A percentile compares a stretch with the other conserved stretches of the same genome.
Evolutionary conservation across 2,888 invertebrate genomes (phyloP).

Genomic region (Pheosia tremula): DNA sequence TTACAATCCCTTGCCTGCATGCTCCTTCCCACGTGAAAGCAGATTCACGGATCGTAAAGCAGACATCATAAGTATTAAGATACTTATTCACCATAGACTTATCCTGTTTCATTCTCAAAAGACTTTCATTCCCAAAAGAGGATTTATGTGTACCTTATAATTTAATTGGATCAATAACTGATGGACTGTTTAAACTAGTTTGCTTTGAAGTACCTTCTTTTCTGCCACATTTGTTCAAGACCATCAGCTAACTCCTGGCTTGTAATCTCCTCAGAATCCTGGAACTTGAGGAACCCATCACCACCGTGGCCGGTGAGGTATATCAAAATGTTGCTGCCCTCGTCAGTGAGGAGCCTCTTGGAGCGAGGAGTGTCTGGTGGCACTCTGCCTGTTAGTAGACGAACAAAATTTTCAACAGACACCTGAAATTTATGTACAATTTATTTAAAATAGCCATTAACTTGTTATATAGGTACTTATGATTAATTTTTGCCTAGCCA

Average conservation of each 20-base stretch:
- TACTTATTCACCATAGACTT: too few species aligned
- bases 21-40: too few species aligned
- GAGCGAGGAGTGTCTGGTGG: conserved; percentile 97
- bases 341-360: conserved; percentile 97
- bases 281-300: conserved; percentile 99
- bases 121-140: too few species aligned
- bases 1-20: too few species aligned
- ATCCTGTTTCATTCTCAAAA: too few species aligned
- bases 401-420: conserved; percentile 99
- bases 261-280: conserved; percentile 99
- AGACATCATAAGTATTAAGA: too few species aligned
- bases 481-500: too few species aligned
- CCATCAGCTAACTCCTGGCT: conserved; percentile 99
- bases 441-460: neutral
- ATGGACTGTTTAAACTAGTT: too few species aligned
- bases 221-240: conserved; percentile 99
- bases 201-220: conserved; percentile 86
- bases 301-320: conserved; percentile 99
- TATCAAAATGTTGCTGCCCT: conserved; percentile 97
- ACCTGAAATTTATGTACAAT: conserved; percentile 84
- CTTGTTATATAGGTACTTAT: too few species aligned
- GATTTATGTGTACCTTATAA: too few species aligned
- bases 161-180: too few species aligned
- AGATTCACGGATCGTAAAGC: too few species aligned
- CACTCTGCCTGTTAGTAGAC: conserved; percentile 96